Evolutionary conservation across 2,113 vertebrate genomes (phyloP).

Genomic region (Spea bombifrons): DNA sequence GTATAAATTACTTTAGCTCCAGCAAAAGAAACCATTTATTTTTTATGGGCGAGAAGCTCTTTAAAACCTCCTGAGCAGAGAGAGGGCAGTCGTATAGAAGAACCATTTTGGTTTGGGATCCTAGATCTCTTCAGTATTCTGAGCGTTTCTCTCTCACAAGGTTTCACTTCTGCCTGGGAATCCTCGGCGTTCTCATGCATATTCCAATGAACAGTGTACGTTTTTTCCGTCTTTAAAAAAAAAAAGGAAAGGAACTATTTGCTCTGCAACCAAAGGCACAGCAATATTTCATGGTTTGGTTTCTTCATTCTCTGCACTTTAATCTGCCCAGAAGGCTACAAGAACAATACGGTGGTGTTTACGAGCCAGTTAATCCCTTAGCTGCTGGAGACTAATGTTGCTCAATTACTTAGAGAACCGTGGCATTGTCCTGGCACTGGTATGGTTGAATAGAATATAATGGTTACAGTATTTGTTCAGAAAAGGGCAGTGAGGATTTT

Average conservation of each 20-base stretch:
- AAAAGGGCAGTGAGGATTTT: too few species aligned
- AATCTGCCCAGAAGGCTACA: conserved; percentile 9
- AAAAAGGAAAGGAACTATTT: not conserved
- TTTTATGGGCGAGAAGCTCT: too few species aligned
- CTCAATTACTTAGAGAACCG: too few species aligned
- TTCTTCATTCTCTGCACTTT: not conserved
- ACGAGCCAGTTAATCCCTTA: conserved; percentile 4
- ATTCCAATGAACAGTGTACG: not conserved
- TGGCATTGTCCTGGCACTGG: too few species aligned
- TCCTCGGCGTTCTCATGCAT: not conserved
- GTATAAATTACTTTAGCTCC: too few species aligned
- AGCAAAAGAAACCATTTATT: too few species aligned
- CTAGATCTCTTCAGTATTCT: too few species aligned
- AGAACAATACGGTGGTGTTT: not conserved
- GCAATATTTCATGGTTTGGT: conserved; percentile 7
- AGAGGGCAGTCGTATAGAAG: too few species aligned
- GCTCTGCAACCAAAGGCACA: not conserved
- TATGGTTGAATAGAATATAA: too few species aligned
- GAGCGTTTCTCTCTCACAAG: not conserved
- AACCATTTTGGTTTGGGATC: too few species aligned
- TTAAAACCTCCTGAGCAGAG: too few species aligned
- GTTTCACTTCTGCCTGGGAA: not conserved
- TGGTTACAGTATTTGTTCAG: too few species aligned
- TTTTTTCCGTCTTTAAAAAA: not conserved
- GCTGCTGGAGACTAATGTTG: not conserved